Evolutionary conservation across 2,888 invertebrate genomes (phyloP).

Genomic region (Coleophora flavipennella): DNA sequence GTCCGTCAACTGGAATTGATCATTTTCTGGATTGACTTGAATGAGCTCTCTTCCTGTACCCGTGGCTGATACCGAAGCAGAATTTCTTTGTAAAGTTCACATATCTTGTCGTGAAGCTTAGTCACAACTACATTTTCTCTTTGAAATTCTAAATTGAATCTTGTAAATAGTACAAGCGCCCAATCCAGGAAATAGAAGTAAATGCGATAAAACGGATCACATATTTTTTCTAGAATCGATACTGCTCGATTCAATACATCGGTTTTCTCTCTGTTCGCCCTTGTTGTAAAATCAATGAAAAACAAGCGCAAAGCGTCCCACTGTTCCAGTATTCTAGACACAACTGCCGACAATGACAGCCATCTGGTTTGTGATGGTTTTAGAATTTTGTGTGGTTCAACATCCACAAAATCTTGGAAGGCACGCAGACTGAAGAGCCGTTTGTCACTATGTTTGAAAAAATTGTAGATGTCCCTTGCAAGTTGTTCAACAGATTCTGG

Average conservation of each 20-base stretch:
- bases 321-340: conserved; percentile 2
- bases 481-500: conserved; percentile 4
- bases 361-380: conserved; percentile 6
- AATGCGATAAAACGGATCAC: conserved; percentile 11
- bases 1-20: conserved; percentile 5
- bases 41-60: conserved; percentile 7
- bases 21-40: conserved; percentile 7
- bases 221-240: conserved; percentile 10
- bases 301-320: conserved; percentile 2
- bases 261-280: conserved; percentile 10
- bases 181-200: conserved; percentile 13
- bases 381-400: conserved; percentile 5
- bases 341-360: conserved; percentile 3
- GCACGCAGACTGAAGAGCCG: conserved; percentile 4
- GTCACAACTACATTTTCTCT: conserved; percentile 12
- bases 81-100: conserved; percentile 7
- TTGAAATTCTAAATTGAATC: conserved; percentile 15
- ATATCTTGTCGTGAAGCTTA: conserved; percentile 10
- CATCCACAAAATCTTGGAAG: conserved; percentile 3
- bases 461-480: conserved; percentile 3
- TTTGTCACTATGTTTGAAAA: conserved; percentile 4
- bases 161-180: conserved; percentile 10
- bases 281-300: conserved; percentile 13
- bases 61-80: conserved; percentile 9
- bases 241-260: conserved; percentile 10